Evolutionary conservation across 2,113 vertebrate species (phyloP).

Genomic region (Hiodon tergisus): DNA sequence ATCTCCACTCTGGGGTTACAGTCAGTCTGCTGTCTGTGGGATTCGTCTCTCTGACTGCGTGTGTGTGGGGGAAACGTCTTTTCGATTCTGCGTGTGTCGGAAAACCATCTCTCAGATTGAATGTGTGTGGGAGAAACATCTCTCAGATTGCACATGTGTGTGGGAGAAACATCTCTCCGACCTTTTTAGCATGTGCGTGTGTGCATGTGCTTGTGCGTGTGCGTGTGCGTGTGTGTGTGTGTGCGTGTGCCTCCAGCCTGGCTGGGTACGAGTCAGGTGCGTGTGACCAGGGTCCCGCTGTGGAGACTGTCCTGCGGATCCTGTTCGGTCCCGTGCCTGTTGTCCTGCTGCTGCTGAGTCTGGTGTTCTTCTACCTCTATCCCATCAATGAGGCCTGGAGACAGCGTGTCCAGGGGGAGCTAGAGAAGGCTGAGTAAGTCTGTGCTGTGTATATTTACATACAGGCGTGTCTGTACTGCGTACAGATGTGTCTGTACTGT

Average conservation of each 20-base stretch:
- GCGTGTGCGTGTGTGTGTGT: background rate
- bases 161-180: too few relatives aligned
- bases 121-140: too few relatives aligned
- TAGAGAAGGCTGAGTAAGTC: conserved; percentile 41
- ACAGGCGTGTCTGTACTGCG: background rate
- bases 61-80: too few relatives aligned
- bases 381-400: conserved; percentile 54
- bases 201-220: background rate
- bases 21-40: too few relatives aligned
- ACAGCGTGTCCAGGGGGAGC: conserved; percentile 37
- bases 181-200: background rate
- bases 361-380: conserved; percentile 58
- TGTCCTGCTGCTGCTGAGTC: conserved; percentile 54
- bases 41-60: too few relatives aligned
- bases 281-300: conserved; percentile 45
- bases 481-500: background rate
- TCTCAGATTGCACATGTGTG: too few relatives aligned
- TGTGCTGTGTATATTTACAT: background rate
- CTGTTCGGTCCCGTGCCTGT: conserved; percentile 61
- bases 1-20: too few relatives aligned
- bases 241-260: conserved; percentile 46
- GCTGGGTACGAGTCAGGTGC: conserved; percentile 59
- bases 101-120: too few relatives aligned
- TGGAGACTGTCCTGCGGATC: conserved; percentile 54
- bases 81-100: too few relatives aligned